Conservation (phyloP, 1,140 invertebrate species). For the Metopolophium dirhodum region DNA sequence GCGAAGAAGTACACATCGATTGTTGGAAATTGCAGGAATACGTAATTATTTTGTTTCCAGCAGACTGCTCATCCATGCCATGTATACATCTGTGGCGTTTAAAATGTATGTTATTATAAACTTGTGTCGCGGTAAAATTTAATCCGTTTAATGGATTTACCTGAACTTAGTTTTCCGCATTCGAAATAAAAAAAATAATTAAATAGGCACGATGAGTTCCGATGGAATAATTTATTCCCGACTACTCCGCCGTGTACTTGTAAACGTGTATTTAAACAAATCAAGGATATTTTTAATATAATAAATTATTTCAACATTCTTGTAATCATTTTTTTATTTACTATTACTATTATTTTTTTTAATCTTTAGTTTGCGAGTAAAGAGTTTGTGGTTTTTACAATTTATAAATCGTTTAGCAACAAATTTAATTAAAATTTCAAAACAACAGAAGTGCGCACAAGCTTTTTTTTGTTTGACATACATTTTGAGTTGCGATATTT, state of each 20-base stretch:
- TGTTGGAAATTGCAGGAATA: neutral
- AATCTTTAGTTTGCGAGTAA: neutral
- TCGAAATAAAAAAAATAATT: neutral
- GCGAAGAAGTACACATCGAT: neutral
- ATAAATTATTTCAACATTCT: neutral
- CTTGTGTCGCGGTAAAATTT: neutral
- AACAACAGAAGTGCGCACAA: neutral
- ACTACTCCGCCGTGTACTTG: neutral
- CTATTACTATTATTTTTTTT: neutral
- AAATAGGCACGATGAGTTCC: neutral
- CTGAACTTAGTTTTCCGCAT: neutral
- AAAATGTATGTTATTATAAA: neutral
- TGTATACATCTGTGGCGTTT: neutral
- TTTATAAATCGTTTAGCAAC: neutral
- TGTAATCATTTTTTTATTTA: neutral
- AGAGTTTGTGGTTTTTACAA: neutral
- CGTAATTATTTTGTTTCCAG: neutral
- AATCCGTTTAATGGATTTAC: neutral
- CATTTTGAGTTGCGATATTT: neutral
- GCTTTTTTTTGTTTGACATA: neutral
- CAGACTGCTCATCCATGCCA: neutral
- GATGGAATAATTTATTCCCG: neutral
- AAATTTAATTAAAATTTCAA: conserved; percentile 30
- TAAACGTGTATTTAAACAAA: neutral
- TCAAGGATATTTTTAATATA: neutral